Conservation (phyloP, 2,888 invertebrate species). For the Aphodius sticticus region DNA sequence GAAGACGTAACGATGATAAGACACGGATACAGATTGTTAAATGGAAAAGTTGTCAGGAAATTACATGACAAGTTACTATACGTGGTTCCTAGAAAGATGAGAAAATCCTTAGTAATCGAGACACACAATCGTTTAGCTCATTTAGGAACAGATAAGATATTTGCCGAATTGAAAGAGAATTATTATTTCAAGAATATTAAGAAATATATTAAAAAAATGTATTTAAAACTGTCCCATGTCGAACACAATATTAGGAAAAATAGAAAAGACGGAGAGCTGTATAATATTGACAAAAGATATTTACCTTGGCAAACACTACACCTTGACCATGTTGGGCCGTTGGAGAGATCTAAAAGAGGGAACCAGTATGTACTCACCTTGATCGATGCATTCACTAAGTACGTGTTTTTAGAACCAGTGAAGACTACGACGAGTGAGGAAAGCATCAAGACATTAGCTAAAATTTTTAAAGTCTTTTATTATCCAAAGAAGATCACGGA, state of each 20-base stretch:
- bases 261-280: neutral
- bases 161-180: conserved; percentile 4
- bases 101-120: conserved; percentile 8
- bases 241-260: neutral
- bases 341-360: neutral
- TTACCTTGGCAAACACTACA: conserved; percentile 6
- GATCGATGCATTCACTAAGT: conserved; percentile 47
- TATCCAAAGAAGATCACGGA: conserved; percentile 44
- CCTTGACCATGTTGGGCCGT: neutral
- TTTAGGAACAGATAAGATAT: neutral
- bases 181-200: conserved; percentile 8
- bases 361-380: neutral
- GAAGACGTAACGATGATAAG: neutral
- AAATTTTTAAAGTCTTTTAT: conserved; percentile 40
- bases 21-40: neutral
- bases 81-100: conserved; percentile 12
- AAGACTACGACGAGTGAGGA: conserved; percentile 47
- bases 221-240: neutral
- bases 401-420: conserved; percentile 49
- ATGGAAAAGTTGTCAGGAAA: conserved; percentile 10
- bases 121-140: too few relatives aligned
- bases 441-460: conserved; percentile 42
- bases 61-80: neutral
- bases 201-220: neutral
- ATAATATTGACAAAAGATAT: conserved; percentile 7